Base-by-base conservation (phyloP, 2,797 vertebrate species). In the Tenualosa ilisha region DNA sequence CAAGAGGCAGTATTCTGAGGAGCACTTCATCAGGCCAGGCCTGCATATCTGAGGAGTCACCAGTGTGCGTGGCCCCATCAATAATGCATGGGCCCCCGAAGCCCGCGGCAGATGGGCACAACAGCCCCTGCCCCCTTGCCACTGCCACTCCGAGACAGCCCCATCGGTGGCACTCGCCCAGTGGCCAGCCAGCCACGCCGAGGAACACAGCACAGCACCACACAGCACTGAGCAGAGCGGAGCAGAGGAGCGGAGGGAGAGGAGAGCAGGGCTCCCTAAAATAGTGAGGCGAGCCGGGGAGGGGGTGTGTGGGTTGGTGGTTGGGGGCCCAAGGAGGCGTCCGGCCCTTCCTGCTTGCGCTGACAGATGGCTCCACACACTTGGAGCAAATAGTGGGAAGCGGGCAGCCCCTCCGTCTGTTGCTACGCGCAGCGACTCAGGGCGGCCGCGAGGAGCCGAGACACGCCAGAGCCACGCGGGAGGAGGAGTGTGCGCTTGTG, bases 1-100 rank as follows among this genome's bases (percentile, higher is more conserved):
- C 81, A 87, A 92, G 94, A 96, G 96, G 96, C 95, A 94, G 96
- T 96, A 94, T 95, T 93, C 96, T 95, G 95, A 95, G 96, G 95
- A 97, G 96, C 95, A 93, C 93, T 95, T 97, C 95, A 97, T 98
- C 95, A 94, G 97, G 97, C 96, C 97, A 96, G 96, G 95, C 94
- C 97, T 97, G 97, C 96, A 97, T 97, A 97, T 96, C 96, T 96
- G 97, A 98, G 95, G 96, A 96, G 97, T 95, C 93, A 95, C 95
- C 87, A 94, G 91, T 92, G 92, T 89, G 92, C 92, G 92, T 95
- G 95, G 95, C 95, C 95, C 96, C 96, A 98, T 99, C 98, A 99
- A 99, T 99, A 99, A 99, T 99, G 96, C 95, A 99, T 96, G 93
- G 95, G 84, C 86, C 94, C 96, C 96, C 96, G 94, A 94, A 96